Percentiles rank a stretch among this genome's conserved stretches.
These are phyloP conservation scores for Alsophila aescularia DNA, from an alignment of 2,888 invertebrate genomes.

Conservation along the genomic window DNA sequence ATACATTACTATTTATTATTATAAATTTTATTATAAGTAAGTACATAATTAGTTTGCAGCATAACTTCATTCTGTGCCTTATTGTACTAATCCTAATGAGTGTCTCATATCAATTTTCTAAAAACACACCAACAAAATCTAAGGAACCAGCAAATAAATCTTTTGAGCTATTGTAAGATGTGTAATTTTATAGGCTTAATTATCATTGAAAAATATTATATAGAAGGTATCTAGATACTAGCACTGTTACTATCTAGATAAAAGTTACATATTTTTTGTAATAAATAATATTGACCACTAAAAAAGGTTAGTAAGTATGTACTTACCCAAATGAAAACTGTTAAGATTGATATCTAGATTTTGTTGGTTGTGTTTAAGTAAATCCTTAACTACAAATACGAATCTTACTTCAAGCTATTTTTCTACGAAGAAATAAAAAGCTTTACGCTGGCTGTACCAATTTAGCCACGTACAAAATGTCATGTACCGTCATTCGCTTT, in stretches of 20 bases:
- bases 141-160: no score
- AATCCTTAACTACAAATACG: not conserved
- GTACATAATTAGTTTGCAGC: not conserved
- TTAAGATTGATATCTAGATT: no score
- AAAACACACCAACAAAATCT: no score
- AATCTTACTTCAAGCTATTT: not conserved
- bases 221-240: no score
- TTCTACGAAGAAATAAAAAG: not conserved
- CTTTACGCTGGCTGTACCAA: not conserved
- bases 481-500: slow-evolving; percentile 1
- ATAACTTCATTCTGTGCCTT: not conserved
- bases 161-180: no score
- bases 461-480: slow-evolving; percentile 13
- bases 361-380: not conserved
- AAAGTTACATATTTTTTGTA: no score
- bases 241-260: no score
- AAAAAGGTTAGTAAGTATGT: no score
- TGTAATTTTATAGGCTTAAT: no score
- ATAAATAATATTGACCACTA: no score
- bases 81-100: not conserved
- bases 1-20: not conserved
- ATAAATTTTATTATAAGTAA: not conserved
- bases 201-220: no score
- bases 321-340: no score
- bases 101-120: not conserved